A percentile compares a stretch with the other conserved stretches of the same genome.
Conservation (phyloP, 2,797 vertebrate genomes). For the Glyptemys insculpta region DNA sequence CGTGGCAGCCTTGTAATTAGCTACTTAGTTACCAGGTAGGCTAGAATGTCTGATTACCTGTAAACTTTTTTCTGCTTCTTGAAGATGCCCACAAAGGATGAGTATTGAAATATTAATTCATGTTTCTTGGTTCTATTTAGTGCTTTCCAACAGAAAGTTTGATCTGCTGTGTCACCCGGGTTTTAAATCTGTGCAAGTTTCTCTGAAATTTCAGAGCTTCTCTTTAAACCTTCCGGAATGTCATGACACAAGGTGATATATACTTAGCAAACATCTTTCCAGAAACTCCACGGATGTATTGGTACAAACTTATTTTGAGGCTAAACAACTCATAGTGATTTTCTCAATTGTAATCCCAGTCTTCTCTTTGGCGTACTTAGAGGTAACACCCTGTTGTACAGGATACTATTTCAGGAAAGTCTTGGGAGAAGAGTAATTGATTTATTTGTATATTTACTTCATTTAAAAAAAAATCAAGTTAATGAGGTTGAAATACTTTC, state of each 20-base stretch:
- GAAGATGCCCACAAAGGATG: not conserved
- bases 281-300: not conserved
- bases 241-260: not conserved
- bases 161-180: rapidly evolving
- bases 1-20: not conserved
- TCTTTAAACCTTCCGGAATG: not conserved
- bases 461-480: not conserved
- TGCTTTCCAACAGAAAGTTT: not conserved
- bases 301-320: not conserved
- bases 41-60: not conserved
- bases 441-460: rapidly evolving
- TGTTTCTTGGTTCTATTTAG: not conserved
- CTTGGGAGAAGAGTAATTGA: rapidly evolving
- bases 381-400: not conserved
- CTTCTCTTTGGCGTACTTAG: not conserved
- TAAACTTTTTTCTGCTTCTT: not conserved
- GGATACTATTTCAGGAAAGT: not conserved
- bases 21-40: not conserved
- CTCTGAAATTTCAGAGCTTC: not conserved
- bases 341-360: not conserved
- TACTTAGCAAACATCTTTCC: not conserved
- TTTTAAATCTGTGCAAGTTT: not conserved
- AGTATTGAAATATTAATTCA: not conserved
- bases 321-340: not conserved
- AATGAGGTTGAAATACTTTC: not conserved